Conservation (phyloP, 2,113 vertebrate genomes). For the Cheirogaleus medius region DNA sequence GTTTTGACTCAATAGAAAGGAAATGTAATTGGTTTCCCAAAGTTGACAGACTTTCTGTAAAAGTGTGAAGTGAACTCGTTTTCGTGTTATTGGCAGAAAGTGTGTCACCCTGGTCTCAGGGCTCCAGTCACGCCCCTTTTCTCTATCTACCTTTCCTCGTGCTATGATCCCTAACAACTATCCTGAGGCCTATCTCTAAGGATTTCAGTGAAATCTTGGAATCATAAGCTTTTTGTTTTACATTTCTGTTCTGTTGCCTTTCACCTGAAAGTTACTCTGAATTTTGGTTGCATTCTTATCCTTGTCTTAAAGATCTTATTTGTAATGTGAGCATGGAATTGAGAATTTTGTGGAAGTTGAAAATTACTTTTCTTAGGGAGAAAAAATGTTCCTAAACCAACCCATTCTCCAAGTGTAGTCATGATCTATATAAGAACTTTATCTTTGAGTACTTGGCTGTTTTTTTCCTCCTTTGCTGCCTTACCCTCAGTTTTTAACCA, state of each 20-base stretch:
- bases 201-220: too few relatives aligned
- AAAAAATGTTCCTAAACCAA: not conserved
- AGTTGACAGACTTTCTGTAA: not conserved
- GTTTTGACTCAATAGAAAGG: not conserved
- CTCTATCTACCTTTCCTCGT: fast-evolving
- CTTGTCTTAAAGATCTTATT: not conserved
- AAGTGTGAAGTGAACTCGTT: fast-evolving
- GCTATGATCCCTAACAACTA: not conserved
- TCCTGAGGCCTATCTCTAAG: not conserved
- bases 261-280: not conserved
- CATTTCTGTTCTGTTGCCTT: too few relatives aligned
- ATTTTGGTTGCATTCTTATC: not conserved
- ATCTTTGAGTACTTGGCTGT: not conserved
- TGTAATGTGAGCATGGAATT: not conserved
- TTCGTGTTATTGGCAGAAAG: fast-evolving
- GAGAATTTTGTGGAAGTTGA: not conserved
- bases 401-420: not conserved
- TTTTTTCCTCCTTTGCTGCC: too few relatives aligned
- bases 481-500: not conserved
- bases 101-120: not conserved
- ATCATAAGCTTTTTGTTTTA: not conserved
- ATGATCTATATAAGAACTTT: not conserved
- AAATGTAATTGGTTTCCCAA: not conserved
- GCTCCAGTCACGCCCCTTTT: fast-evolving
- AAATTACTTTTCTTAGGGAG: not conserved